These are phyloP conservation scores for Allolobophora icterica DNA, from an alignment of 2,888 invertebrate species.

Conservation along the genomic window DNA sequence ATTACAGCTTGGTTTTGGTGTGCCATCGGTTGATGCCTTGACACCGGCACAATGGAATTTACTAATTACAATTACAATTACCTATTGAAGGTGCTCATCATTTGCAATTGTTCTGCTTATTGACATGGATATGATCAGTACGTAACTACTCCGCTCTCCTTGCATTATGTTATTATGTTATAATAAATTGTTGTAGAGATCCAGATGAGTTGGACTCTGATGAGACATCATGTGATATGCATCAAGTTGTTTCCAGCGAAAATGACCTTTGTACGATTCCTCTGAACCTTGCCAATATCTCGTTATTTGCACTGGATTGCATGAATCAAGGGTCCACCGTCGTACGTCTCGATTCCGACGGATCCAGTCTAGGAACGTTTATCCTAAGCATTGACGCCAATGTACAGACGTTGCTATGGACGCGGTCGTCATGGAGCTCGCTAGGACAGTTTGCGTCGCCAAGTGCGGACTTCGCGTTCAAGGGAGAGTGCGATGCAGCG, in stretches of 20 bases:
- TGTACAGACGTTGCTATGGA: slow-evolving; percentile 84
- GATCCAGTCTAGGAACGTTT: slow-evolving; percentile 72
- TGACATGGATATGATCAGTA: background rate
- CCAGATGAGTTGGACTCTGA: background rate
- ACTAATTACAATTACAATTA: no score
- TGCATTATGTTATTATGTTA: no score
- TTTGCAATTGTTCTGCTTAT: background rate
- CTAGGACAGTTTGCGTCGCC: slow-evolving; percentile 63
- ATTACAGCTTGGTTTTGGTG: no score
- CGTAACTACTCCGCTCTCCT: no score
- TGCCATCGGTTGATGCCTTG: no score
- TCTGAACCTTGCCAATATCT: background rate
- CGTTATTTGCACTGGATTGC: slow-evolving; percentile 31
- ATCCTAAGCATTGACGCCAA: slow-evolving; percentile 83
- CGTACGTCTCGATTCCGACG: slow-evolving; percentile 81
- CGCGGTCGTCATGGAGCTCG: slow-evolving; percentile 65
- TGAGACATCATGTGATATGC: background rate
- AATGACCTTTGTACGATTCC: background rate
- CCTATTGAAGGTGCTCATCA: background rate
- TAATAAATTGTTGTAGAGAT: background rate
- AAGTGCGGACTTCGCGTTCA: slow-evolving; percentile 30
- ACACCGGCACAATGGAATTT: no score
- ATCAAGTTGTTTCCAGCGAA: background rate
- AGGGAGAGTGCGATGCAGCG: slow-evolving; percentile 4
- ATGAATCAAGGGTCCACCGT: slow-evolving; percentile 79